Evolutionary conservation across 92 coral and sea anemone species (phyloP).

Genomic region (Zoanthus solanderi): DNA sequence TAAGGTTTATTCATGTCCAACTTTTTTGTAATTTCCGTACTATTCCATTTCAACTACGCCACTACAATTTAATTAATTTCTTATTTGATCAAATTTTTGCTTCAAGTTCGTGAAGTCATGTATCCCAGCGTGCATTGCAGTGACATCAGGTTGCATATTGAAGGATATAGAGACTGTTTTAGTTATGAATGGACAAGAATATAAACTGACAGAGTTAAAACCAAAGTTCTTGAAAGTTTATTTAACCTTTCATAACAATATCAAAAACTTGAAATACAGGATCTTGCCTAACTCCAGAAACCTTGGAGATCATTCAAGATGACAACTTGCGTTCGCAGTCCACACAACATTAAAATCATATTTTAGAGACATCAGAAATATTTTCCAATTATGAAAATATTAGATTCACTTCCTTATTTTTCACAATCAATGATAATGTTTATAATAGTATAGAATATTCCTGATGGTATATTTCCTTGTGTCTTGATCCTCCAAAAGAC

Average conservation of each 20-base stretch:
- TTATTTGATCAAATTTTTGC: no score
- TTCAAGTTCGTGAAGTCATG: no score
- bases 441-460: conserved; percentile 20
- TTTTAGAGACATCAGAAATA: not conserved
- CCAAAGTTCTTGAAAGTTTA: conserved; percentile 2
- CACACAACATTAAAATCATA: not conserved
- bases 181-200: not conserved
- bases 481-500: not conserved
- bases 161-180: no score
- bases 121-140: no score
- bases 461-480: not conserved
- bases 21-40: no score
- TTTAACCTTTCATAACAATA: not conserved
- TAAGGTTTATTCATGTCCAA: no score
- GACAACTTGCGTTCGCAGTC: not conserved
- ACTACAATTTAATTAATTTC: no score
- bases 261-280: not conserved
- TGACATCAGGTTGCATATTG: no score
- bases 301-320: not conserved
- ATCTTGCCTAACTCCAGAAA: not conserved
- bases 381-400: not conserved
- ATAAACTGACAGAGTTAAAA: not conserved
- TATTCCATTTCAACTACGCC: no score
- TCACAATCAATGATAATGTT: not conserved
- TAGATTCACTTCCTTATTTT: not conserved